These are phyloP conservation scores for Epinephelus cyanopodus DNA, from an alignment of 2,113 vertebrate genomes.

Conservation along the genomic window DNA sequence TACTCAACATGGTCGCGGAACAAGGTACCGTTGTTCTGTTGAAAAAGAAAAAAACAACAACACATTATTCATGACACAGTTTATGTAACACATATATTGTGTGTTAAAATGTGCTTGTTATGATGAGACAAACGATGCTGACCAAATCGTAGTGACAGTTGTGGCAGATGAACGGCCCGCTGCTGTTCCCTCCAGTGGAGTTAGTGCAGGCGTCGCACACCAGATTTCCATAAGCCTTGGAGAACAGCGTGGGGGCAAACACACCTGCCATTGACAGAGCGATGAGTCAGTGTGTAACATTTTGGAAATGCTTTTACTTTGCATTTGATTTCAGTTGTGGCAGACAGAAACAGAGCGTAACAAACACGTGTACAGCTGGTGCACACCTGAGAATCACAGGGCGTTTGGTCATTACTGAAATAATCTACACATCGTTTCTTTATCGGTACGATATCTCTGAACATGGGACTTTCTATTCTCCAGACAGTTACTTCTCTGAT, in stretches of 20 bases:
- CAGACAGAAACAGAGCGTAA: background rate
- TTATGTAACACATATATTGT: background rate
- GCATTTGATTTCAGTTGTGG: background rate
- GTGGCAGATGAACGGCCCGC: conserved; percentile 86
- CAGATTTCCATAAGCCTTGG: conserved; percentile 91
- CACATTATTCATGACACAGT: background rate
- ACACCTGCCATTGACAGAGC: conserved; percentile 82
- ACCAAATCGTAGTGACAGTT: conserved; percentile 91
- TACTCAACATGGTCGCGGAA: conserved; percentile 91
- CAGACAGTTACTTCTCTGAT: background rate
- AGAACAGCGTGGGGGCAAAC: conserved; percentile 92
- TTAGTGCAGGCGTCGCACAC: conserved; percentile 89
- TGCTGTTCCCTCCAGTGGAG: conserved; percentile 72
- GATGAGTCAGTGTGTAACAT: background rate
- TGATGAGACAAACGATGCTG: conserved; percentile 34
- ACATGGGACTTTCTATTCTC: background rate
- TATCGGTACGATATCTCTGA: background rate
- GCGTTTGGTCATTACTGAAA: background rate
- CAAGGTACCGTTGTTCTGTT: conserved; percentile 85
- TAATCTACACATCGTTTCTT: background rate
- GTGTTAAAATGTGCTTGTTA: conserved; percentile 2
- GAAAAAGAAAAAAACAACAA: background rate
- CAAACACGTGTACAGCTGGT: background rate
- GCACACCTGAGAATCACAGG: background rate
- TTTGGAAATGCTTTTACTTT: background rate